Evolutionary conservation across 2,797 vertebrate genomes (phyloP).

Genomic region (Danio choprae): DNA sequence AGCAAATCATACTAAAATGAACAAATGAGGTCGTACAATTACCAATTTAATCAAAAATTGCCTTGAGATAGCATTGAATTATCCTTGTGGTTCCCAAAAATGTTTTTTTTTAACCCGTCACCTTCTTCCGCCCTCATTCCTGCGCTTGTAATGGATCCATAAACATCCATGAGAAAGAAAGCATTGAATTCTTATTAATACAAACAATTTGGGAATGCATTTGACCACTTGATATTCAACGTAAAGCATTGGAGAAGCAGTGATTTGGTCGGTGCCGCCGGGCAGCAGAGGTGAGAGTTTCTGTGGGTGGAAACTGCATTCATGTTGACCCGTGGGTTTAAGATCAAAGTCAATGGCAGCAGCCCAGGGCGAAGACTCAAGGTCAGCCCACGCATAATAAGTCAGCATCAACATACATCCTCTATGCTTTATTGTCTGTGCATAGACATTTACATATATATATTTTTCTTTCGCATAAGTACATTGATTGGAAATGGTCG

Average conservation of each 20-base stretch:
- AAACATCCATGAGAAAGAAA: too few relatives aligned
- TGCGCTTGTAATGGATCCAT: too few relatives aligned
- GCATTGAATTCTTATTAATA: too few relatives aligned
- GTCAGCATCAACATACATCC: neutral
- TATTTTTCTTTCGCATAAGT: neutral
- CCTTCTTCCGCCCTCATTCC: too few relatives aligned
- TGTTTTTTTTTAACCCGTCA: too few relatives aligned
- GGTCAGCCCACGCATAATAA: constrained; percentile 1
- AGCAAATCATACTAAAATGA: too few relatives aligned
- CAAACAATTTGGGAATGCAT: too few relatives aligned
- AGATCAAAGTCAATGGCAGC: constrained; percentile 15
- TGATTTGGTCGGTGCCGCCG: neutral
- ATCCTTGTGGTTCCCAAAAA: too few relatives aligned
- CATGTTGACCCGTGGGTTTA: constrained; percentile 16
- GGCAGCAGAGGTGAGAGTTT: constrained; percentile 11
- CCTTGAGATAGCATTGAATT: too few relatives aligned
- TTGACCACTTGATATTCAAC: neutral
- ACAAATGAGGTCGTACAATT: too few relatives aligned
- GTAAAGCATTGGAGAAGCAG: neutral
- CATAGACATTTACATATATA: neutral
- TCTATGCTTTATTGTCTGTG: too few relatives aligned
- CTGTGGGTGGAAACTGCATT: constrained; percentile 33
- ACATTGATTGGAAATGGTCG: neutral
- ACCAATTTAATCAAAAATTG: too few relatives aligned
- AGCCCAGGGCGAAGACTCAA: constrained; percentile 13